Evolutionary conservation across 2,113 vertebrate genomes (phyloP).

Genomic region (Phyllostomus hastatus): DNA sequence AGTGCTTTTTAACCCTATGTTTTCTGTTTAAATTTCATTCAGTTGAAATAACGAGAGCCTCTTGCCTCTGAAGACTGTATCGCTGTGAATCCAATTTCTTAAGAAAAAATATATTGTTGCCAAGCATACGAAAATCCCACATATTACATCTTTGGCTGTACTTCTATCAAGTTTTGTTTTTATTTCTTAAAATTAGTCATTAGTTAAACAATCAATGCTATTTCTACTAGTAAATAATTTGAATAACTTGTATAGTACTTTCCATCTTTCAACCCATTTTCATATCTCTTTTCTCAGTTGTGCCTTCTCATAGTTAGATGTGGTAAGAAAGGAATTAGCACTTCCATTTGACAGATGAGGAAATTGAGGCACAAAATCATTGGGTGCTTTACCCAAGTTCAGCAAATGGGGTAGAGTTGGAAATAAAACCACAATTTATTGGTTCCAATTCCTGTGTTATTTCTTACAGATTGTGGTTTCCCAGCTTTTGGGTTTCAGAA

Average conservation of each 20-base stretch:
- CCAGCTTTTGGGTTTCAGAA: not conserved
- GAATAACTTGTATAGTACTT: not conserved
- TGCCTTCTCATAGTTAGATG: not conserved
- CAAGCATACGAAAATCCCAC: not conserved
- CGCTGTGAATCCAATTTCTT: not conserved
- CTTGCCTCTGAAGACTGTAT: not conserved
- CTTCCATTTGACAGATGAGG: not conserved
- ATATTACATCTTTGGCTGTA: not conserved
- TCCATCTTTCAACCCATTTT: not conserved
- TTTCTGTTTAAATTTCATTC: constrained; percentile 13
- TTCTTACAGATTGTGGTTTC: not conserved
- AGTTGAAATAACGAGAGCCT: not conserved
- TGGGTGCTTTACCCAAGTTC: not conserved
- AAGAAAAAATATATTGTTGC: not conserved
- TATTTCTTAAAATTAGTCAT: constrained; percentile 14
- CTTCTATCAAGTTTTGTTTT: not conserved
- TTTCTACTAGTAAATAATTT: not conserved
- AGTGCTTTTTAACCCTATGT: not conserved
- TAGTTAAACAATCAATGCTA: not conserved
- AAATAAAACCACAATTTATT: not conserved
- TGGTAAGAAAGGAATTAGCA: not conserved
- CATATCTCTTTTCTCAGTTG: not conserved
- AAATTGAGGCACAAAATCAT: not conserved
- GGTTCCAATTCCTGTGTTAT: not conserved
- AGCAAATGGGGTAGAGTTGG: not conserved